Evolutionary conservation across 2,888 invertebrate genomes (phyloP), one percentile per base, ranked within the genome.

Genomic region (Trissoscelio sp.): DNA sequence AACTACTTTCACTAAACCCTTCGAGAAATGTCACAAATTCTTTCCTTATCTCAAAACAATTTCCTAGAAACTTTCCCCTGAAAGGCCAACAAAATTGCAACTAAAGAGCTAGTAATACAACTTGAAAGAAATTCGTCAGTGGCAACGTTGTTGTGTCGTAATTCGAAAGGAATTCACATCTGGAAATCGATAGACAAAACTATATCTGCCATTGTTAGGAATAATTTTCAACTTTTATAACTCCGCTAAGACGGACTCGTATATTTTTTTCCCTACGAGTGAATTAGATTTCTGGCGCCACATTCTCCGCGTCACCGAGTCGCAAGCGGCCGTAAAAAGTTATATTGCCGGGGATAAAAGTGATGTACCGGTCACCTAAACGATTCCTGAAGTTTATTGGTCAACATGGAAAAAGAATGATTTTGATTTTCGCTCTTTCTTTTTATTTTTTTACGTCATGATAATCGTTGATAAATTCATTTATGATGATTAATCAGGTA

Each of bases 311-410:
- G 85, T 85, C 87, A 87, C 87, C 85, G 87, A 86, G 87, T 89
- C 86, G 86, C 84, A 77, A 79, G 73, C 81, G 78, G 85, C 75
- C 88, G 88, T 91, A 89, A 90, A 90, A 84, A 88, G 86, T 90
- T 90, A 90, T 90, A 90, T 87, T 89, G 88, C 89, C 86, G 84
- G 81, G 85, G 86, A 89, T 88, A 89, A 88, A 74, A 90, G 85
- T 86, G 85, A 85, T 57, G 72, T 62, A 67, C 81, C 66, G 73
- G 74, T 73, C 78, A 74, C 88, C 88, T 89, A 89, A 90, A 90
- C 89, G 89, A 89, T 89, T 62, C 74, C 86, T 84, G 84, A 82
- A 86, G 82, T 91, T 90, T 91, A 91, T 90, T 88, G 87, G 87
- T 82, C 82, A 60, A 74, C 67, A 70, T 42, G 22, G 16, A 51